Conservation (phyloP, 2,113 vertebrate species). For the Hippolais icterina region DNA sequence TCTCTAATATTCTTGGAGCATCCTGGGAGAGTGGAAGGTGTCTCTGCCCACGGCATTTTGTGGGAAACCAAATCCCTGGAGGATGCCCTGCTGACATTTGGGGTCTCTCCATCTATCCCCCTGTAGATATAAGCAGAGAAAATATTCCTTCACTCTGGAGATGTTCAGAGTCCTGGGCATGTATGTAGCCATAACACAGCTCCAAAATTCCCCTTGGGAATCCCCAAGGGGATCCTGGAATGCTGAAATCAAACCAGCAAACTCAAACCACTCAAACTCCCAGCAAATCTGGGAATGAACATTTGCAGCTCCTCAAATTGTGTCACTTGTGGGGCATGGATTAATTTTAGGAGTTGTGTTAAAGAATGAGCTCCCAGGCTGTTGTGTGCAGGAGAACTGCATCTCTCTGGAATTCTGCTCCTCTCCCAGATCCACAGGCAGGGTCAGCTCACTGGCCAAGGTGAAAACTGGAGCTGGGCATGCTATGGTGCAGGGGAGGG, state of each 20-base stretch:
- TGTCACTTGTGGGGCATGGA: not conserved
- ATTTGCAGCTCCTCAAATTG: not conserved
- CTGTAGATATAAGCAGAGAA: not conserved
- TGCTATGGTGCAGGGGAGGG: not conserved
- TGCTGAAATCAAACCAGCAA: not conserved
- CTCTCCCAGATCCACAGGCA: not conserved
- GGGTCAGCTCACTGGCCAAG: not conserved
- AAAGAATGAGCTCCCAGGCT: not conserved
- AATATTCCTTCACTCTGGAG: not conserved
- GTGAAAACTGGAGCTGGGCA: not conserved
- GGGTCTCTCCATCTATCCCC: not conserved
- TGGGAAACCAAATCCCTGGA: not conserved
- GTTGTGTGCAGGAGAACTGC: not conserved
- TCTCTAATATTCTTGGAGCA: not conserved
- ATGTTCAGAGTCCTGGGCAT: not conserved
- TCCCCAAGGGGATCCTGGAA: accelerated
- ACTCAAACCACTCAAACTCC: too few species aligned
- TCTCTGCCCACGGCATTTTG: not conserved
- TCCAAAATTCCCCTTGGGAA: not conserved
- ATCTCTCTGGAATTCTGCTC: not conserved
- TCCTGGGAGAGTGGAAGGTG: not conserved
- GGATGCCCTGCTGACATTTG: not conserved
- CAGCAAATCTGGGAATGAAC: not conserved
- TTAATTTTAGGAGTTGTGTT: not conserved
- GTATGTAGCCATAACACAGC: accelerated